Evolutionary conservation across 2,888 invertebrate species (phyloP).

Genomic region (Cacoxenus indagator): DNA sequence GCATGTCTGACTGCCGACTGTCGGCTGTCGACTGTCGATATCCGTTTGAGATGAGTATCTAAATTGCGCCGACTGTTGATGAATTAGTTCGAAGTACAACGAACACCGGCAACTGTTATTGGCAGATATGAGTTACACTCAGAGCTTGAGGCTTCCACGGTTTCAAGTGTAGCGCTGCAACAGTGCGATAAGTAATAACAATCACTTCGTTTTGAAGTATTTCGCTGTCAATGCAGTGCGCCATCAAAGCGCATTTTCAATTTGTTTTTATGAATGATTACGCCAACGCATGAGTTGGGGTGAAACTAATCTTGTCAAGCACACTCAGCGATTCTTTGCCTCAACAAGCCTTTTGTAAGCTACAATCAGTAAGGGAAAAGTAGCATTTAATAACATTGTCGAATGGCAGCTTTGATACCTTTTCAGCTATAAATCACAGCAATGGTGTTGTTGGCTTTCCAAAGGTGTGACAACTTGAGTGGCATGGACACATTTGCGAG

Average conservation of each 20-base stretch:
- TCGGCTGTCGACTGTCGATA: conserved; percentile 27
- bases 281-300: conserved; percentile 16
- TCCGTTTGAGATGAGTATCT: conserved; percentile 64
- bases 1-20: conserved; percentile 31
- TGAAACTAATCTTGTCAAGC: not conserved
- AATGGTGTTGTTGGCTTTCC: not conserved
- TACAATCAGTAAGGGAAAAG: not conserved
- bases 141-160: conserved; percentile 18
- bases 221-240: not conserved
- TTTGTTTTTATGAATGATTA: conserved; percentile 51
- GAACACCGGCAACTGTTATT: conserved; percentile 29
- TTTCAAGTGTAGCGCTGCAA: conserved; percentile 34
- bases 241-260: conserved; percentile 50
- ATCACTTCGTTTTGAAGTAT: conserved; percentile 31
- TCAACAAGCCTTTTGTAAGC: not conserved
- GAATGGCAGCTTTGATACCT: not conserved
- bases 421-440: not conserved
- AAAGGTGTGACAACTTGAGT: not conserved
- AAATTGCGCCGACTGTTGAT: conserved; percentile 63
- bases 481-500: not conserved
- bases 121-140: conserved; percentile 1
- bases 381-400: not conserved
- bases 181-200: conserved; percentile 51
- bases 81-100: conserved; percentile 50
- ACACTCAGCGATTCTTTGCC: not conserved